These are phyloP conservation scores for Drosophila anomelani DNA, from an alignment of 2,888 invertebrate species.

Conservation along the genomic window DNA sequence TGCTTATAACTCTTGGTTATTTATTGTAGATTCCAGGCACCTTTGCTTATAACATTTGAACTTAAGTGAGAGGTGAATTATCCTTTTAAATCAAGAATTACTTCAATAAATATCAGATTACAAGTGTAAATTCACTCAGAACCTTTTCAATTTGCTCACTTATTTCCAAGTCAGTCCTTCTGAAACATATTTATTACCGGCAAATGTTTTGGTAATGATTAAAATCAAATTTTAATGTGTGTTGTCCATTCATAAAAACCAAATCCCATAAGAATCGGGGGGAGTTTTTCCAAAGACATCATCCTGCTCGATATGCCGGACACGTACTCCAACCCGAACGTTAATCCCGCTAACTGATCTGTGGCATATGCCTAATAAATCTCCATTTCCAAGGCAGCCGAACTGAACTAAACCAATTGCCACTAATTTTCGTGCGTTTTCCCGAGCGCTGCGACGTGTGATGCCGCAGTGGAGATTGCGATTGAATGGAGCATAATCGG, in stretches of 20 bases:
- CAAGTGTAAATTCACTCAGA: not conserved
- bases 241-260: slow-evolving; percentile 38
- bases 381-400: slow-evolving; percentile 49
- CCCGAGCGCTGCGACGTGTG: slow-evolving; percentile 64
- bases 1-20: not conserved
- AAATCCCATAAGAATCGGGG: not conserved
- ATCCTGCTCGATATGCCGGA: slow-evolving; percentile 54
- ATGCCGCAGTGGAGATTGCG: slow-evolving; percentile 52
- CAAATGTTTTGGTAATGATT: slow-evolving; percentile 37
- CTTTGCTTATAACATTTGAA: not conserved
- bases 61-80: not conserved
- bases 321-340: slow-evolving; percentile 54
- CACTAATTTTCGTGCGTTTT: slow-evolving; percentile 76
- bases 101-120: not conserved
- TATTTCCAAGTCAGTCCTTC: slow-evolving; percentile 23
- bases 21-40: not conserved
- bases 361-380: slow-evolving; percentile 75
- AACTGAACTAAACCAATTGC: slow-evolving; percentile 59
- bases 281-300: slow-evolving; percentile 5
- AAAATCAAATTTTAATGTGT: slow-evolving; percentile 62
- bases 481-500: slow-evolving; percentile 49
- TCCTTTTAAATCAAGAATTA: not conserved
- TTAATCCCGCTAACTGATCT: slow-evolving; percentile 67
- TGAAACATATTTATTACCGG: slow-evolving; percentile 15
- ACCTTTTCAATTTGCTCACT: not conserved